Conservation (phyloP, 2,888 invertebrate genomes). For the Gastrophysa polygoni region DNA sequence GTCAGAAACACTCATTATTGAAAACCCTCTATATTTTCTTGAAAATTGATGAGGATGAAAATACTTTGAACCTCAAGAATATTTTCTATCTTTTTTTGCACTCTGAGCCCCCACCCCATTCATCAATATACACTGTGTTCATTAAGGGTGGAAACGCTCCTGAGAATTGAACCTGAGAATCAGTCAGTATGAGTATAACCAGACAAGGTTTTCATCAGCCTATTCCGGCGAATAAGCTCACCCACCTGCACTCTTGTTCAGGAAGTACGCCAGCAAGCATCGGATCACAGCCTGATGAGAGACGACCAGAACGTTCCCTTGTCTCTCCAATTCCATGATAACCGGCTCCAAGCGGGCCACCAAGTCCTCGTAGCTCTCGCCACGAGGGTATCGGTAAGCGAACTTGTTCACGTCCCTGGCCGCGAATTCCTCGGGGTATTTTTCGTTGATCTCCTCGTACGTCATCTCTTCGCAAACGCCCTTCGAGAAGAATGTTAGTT, state of each 20-base stretch:
- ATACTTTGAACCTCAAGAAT: too few relatives aligned
- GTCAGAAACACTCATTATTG: too few relatives aligned
- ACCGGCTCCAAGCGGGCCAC: conserved; percentile 97
- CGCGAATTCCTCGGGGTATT: conserved; percentile 95
- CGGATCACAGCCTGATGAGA: conserved; percentile 97
- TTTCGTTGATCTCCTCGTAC: conserved; percentile 93
- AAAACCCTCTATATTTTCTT: too few relatives aligned
- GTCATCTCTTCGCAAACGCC: conserved; percentile 99
- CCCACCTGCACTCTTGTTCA: conserved; percentile 91
- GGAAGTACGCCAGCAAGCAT: conserved; percentile 95
- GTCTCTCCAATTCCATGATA: conserved; percentile 98
- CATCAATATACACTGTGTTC: too few relatives aligned
- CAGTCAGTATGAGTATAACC: too few relatives aligned
- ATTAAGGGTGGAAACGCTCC: too few relatives aligned
- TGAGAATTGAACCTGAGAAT: too few relatives aligned
- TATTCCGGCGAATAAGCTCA: too few relatives aligned
- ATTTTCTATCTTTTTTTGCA: too few relatives aligned
- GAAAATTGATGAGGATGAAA: too few relatives aligned
- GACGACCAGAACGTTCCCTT: conserved; percentile 94
- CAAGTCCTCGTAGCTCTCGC: conserved; percentile 97
- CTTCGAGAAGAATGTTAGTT: conserved; percentile 58
- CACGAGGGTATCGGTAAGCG: conserved; percentile 88
- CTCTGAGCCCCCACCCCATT: too few relatives aligned
- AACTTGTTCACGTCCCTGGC: conserved; percentile 97
- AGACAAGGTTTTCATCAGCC: too few relatives aligned